phyloP scores from a whole-genome alignment of 2,888 invertebrate species.

The Drosophila neonasuta region DNA sequence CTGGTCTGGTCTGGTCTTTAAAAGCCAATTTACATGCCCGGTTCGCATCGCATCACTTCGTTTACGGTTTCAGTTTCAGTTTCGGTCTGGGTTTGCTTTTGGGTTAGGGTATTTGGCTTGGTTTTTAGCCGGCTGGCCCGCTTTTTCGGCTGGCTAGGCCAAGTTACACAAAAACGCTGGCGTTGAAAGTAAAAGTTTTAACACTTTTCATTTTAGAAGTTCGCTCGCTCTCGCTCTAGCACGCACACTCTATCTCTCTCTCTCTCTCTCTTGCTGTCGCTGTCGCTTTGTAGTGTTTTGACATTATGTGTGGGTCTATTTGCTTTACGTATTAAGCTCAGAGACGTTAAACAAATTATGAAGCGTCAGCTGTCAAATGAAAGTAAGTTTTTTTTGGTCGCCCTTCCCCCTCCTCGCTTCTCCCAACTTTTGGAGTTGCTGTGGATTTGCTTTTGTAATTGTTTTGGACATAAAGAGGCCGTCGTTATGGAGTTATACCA shows the following conservation, averaged over 20 bases:
- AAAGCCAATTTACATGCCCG: slow-evolving; percentile 71
- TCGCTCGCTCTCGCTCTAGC: slow-evolving; percentile 17
- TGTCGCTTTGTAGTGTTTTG: slow-evolving; percentile 19
- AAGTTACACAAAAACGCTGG: slow-evolving; percentile 49
- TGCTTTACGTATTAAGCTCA: slow-evolving; percentile 70
- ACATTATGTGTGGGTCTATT: slow-evolving; percentile 52
- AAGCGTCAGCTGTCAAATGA: slow-evolving; percentile 67
- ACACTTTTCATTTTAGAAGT: slow-evolving; percentile 77
- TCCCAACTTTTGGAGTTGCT: slow-evolving; percentile 17
- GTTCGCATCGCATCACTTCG: slow-evolving; percentile 15
- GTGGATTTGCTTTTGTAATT: slow-evolving; percentile 54
- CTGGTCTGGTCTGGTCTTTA: slow-evolving; percentile 48
- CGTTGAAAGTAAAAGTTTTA: slow-evolving; percentile 75
- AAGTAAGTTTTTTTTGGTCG: slow-evolving; percentile 48
- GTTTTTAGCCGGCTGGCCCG: slow-evolving; percentile 15
- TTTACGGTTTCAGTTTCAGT: background rate
- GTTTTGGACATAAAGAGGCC: slow-evolving; percentile 27
- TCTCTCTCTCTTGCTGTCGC: background rate
- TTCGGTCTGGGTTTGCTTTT: background rate
- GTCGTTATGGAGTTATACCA: slow-evolving; percentile 44
- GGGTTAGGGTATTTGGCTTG: slow-evolving; percentile 4
- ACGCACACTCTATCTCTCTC: slow-evolving; percentile 1
- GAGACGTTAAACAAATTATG: slow-evolving; percentile 59
- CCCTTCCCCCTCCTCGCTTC: background rate
- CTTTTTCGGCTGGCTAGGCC: slow-evolving; percentile 14